Evolutionary conservation across 2,888 invertebrate genomes (phyloP), one percentile per base, ranked within the genome.

Genomic region (Desoria tigrina): DNA sequence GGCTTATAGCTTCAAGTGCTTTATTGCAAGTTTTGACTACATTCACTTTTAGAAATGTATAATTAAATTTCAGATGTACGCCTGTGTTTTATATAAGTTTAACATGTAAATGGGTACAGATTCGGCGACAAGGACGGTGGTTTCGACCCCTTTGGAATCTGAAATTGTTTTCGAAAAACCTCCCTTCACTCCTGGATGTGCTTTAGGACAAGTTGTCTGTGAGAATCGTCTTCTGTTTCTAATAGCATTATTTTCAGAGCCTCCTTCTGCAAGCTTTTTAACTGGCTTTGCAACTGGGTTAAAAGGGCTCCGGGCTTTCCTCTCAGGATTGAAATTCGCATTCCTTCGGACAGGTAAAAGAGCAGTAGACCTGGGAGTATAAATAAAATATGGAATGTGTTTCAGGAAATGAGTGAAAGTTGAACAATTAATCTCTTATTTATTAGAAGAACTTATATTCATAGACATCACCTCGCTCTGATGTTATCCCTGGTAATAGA

Each of bases 231-330:
- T n/a, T 63, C 63, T 6, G 59, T 58, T 23, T 66, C 66, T 28
- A 66, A 23, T 6, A 50, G 37, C 66, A 66, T 66, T 14, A 66
- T 66, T 32, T 60, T 54, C 9, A 63, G n/a, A 24, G 58, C 61
- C 54, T 66, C 66, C 16, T 53, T 32, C 51, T 62, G 61, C 16
- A 66, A 49, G 1, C 1, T 51, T 24, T 53, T 51, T 24, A 66
- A n/a, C 42, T 66, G 53, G 7, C n/a, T 27, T 1, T 51, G 9
- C n/a, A 45, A 58, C 45, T 61, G 18, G 14, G 11, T 18, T 23
- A 27, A 7, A 45, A 45, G 16, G 45, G n/a, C 9, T 3, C n/a
- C 16, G 16, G 45, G 45, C n/a, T 45, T 45, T 28, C 21, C 9
- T 21, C 39, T 45, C 37, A 49, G 61, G 14, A 62, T 7, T 21